These are phyloP conservation scores for Apeira syringaria DNA, from an alignment of 2,888 invertebrate genomes.

Conservation along the genomic window DNA sequence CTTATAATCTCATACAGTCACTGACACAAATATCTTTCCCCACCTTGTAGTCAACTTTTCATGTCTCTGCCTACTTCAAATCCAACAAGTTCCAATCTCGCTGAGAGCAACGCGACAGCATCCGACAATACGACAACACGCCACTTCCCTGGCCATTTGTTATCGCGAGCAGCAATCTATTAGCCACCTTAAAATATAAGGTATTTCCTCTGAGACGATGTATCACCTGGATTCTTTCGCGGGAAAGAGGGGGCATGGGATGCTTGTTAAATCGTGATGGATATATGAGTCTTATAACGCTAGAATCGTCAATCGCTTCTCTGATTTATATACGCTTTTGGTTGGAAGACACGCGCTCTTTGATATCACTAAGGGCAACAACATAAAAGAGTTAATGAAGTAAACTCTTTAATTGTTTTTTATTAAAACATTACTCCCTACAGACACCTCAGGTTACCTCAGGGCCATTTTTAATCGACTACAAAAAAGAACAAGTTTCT, in stretches of 20 bases:
- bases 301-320: background rate
- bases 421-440: too few relatives aligned
- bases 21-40: too few relatives aligned
- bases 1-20: too few relatives aligned
- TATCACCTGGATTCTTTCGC: slow-evolving; percentile 20
- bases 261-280: slow-evolving; percentile 13
- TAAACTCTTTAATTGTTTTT: too few relatives aligned
- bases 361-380: too few relatives aligned
- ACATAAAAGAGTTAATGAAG: too few relatives aligned
- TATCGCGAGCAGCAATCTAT: slow-evolving; percentile 31
- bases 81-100: slow-evolving; percentile 38
- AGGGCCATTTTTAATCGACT: too few relatives aligned
- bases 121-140: slow-evolving; percentile 36
- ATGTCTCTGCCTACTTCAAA: background rate
- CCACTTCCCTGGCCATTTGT: slow-evolving; percentile 39
- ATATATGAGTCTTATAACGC: slow-evolving; percentile 9
- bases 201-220: slow-evolving; percentile 24
- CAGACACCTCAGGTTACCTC: too few relatives aligned
- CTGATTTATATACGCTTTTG: too few relatives aligned
- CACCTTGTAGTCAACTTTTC: too few relatives aligned
- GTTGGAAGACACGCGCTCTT: too few relatives aligned
- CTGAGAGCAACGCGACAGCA: slow-evolving; percentile 36
- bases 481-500: too few relatives aligned
- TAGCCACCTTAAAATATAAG: slow-evolving; percentile 26
- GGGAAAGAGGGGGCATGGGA: slow-evolving; percentile 12